Evolutionary conservation across 2,888 invertebrate genomes (phyloP).

Genomic region (Mayetiola destructor): DNA sequence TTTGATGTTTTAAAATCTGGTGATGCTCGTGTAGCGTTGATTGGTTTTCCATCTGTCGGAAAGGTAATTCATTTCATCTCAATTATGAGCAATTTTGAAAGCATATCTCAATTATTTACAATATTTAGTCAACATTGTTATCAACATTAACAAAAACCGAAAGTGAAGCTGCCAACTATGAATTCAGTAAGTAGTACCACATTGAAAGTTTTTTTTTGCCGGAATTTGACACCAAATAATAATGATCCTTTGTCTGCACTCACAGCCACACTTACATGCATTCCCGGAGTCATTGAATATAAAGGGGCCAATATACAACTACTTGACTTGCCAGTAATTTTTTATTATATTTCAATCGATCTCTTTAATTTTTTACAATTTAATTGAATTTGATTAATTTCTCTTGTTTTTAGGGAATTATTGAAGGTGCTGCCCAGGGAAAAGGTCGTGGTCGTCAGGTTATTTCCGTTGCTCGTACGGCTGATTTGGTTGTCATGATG

Average conservation of each 20-base stretch:
- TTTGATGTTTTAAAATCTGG: conserved; percentile 99
- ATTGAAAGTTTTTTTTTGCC: no score
- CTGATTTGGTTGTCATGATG: conserved; percentile 98
- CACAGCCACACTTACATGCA: conserved; percentile 96
- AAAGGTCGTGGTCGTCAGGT: conserved; percentile 88
- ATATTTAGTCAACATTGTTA: conserved; percentile 65
- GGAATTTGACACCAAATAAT: no score
- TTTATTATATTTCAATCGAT: not conserved
- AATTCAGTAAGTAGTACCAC: no score
- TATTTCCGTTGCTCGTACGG: conserved; percentile 96
- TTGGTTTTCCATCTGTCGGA: conserved; percentile 97
- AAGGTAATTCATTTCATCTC: conserved; percentile 45
- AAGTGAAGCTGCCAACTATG: conserved; percentile 93
- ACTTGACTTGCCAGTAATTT: conserved; percentile 66
- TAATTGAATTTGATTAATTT: not conserved
- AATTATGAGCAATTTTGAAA: not conserved
- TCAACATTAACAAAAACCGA: conserved; percentile 92
- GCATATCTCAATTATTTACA: not conserved
- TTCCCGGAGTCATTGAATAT: conserved; percentile 97
- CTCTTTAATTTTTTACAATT: not conserved
- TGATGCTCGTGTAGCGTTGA: conserved; percentile 93
- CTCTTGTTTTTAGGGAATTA: conserved; percentile 57
- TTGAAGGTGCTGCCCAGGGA: conserved; percentile 95
- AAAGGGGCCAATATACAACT: conserved; percentile 97
- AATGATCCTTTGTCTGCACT: no score